phyloP scores from a whole-genome alignment of 2,797 vertebrate genomes.

The Loriculus beryllinus region DNA sequence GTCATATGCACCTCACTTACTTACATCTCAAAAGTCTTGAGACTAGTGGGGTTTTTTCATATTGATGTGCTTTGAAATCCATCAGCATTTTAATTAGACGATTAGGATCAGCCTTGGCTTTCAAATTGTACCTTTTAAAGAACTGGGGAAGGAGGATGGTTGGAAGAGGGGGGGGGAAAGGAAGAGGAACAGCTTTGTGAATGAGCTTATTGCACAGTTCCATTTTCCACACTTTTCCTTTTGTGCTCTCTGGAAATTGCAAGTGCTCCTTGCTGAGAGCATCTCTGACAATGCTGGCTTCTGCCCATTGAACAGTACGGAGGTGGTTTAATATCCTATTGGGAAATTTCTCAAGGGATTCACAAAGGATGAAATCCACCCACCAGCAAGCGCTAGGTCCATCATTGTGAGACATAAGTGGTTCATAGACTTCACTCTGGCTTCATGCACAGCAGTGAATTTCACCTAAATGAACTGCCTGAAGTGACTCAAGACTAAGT shows the following conservation, averaged over 20 bases:
- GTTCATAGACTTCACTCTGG: not conserved
- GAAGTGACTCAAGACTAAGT: not conserved
- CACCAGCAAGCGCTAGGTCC: not conserved
- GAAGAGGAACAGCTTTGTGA: not conserved
- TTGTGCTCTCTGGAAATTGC: not conserved
- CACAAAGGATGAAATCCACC: not conserved
- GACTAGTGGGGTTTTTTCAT: not conserved
- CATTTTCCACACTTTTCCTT: not conserved
- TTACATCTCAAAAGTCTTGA: not conserved
- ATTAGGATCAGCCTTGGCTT: not conserved
- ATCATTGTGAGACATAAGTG: accelerated
- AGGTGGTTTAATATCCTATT: not conserved
- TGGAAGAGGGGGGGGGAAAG: not conserved
- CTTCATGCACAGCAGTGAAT: not conserved
- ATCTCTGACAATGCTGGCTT: not conserved
- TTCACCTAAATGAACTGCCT: not conserved
- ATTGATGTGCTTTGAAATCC: not conserved
- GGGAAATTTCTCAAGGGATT: not conserved
- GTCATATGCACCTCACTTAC: accelerated
- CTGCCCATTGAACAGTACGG: not conserved
- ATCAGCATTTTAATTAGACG: not conserved
- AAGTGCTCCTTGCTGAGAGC: not conserved
- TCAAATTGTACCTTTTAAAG: not conserved
- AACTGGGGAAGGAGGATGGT: not conserved
- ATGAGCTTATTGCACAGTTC: not conserved